These are phyloP conservation scores for Cheilosia urbana DNA, from an alignment of 2,888 invertebrate species.

Conservation along the genomic window DNA sequence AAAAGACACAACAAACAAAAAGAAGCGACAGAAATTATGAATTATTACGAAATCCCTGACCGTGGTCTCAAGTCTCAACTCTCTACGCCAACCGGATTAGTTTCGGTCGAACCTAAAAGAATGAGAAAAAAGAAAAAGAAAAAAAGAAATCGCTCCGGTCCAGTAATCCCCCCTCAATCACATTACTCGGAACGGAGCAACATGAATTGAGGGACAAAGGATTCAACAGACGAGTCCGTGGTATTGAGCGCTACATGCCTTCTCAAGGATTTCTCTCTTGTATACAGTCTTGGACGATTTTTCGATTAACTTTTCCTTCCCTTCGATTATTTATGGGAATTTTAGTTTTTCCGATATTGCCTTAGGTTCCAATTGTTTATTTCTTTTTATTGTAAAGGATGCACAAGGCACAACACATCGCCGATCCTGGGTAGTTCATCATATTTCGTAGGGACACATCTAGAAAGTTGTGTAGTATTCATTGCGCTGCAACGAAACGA, in stretches of 20 bases:
- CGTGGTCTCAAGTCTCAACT: conserved; percentile 61
- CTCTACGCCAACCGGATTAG: conserved; percentile 68
- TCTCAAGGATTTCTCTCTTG: conserved; percentile 55
- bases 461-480: conserved; percentile 43
- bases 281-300: conserved; percentile 18
- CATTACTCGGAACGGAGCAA: conserved; percentile 72
- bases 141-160: conserved; percentile 61
- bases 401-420: conserved; percentile 33
- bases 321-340: conserved; percentile 74
- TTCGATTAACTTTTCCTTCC: conserved; percentile 67
- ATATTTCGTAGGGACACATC: conserved; percentile 61
- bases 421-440: conserved; percentile 72
- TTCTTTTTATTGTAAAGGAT: conserved; percentile 33
- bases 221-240: conserved; percentile 30
- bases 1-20: conserved; percentile 65
- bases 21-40: conserved; percentile 73
- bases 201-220: conserved; percentile 73
- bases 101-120: conserved; percentile 65
- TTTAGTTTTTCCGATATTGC: conserved; percentile 64
- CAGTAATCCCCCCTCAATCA: conserved; percentile 74
- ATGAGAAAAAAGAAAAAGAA: conserved; percentile 29
- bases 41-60: conserved; percentile 73
- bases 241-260: conserved; percentile 40
- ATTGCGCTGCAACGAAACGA: conserved; percentile 51
- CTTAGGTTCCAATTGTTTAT: conserved; percentile 17